Percentiles rank a stretch among this genome's conserved stretches.
Evolutionary conservation across 1,140 invertebrate species (phyloP).

Genomic region (Sitodiplosis mosellana): DNA sequence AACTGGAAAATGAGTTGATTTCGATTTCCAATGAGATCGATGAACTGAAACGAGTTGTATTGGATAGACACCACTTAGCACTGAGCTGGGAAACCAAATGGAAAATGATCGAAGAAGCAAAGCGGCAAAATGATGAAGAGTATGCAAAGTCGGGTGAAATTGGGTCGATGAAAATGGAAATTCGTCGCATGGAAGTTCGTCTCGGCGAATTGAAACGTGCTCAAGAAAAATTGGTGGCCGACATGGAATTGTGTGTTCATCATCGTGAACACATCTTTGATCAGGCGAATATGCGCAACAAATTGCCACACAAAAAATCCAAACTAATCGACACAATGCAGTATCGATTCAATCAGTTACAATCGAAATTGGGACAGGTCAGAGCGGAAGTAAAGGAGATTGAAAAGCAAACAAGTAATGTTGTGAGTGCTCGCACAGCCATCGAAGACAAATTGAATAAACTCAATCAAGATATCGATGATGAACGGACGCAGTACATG

Average conservation of each 20-base stretch:
- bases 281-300: constrained; percentile 33
- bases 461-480: constrained; percentile 25
- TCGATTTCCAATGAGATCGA: constrained; percentile 44
- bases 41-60: constrained; percentile 36
- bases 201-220: constrained; percentile 45
- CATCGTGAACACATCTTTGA: constrained; percentile 46
- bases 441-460: constrained; percentile 9
- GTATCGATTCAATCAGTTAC: constrained; percentile 33
- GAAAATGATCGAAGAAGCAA: constrained; percentile 46
- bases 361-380: constrained; percentile 33
- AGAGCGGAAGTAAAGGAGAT: constrained; percentile 24
- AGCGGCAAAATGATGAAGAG: constrained; percentile 42
- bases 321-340: constrained; percentile 19
- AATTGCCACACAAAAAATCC: constrained; percentile 17
- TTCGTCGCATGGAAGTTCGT: constrained; percentile 62
- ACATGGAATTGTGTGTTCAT: constrained; percentile 54
- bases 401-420: constrained; percentile 6
- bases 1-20: constrained; percentile 44
- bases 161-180: constrained; percentile 54
- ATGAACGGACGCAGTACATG: constrained; percentile 26
- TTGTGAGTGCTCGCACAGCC: not conserved
- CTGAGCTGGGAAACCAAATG: constrained; percentile 65
- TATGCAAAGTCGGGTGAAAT: constrained; percentile 39
- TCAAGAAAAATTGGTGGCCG: constrained; percentile 53
- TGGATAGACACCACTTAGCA: constrained; percentile 42